These are phyloP conservation scores for Crypturellus tataupa DNA, from an alignment of 2,797 vertebrate genomes.

Conservation along the genomic window DNA sequence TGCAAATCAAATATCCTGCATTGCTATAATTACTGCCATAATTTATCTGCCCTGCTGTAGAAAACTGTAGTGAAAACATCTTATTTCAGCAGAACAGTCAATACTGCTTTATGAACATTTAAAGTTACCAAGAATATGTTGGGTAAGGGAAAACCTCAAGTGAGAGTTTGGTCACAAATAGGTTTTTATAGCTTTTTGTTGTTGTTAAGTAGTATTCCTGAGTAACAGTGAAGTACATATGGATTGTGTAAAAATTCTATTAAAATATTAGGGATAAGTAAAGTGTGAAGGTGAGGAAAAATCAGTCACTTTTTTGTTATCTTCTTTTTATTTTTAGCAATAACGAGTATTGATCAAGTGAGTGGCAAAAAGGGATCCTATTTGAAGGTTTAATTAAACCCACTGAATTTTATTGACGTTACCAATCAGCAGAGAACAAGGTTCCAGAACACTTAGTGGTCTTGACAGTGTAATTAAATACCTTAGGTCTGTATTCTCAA, in stretches of 20 bases:
- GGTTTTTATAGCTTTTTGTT: constrained; percentile 9
- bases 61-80: not conserved
- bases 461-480: constrained; percentile 78
- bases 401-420: constrained; percentile 78
- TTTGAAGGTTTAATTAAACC: constrained; percentile 82
- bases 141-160: not conserved
- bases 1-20: not conserved
- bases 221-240: constrained; percentile 24
- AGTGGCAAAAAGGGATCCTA: constrained; percentile 59
- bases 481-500: constrained; percentile 49
- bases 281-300: constrained; percentile 79
- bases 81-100: not conserved
- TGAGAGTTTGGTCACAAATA: not conserved
- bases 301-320: not conserved
- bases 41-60: not conserved
- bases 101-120: not conserved
- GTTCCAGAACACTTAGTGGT: constrained; percentile 64
- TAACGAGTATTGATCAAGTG: constrained; percentile 71
- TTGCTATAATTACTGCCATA: not conserved
- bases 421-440: constrained; percentile 62
- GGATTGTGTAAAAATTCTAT: constrained; percentile 3
- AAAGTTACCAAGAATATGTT: not conserved
- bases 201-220: constrained; percentile 35
- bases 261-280: constrained; percentile 44
- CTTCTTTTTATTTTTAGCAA: constrained; percentile 23